phyloP scores from a whole-genome alignment of 2,797 vertebrate genomes.

The Helostoma temminkii region DNA sequence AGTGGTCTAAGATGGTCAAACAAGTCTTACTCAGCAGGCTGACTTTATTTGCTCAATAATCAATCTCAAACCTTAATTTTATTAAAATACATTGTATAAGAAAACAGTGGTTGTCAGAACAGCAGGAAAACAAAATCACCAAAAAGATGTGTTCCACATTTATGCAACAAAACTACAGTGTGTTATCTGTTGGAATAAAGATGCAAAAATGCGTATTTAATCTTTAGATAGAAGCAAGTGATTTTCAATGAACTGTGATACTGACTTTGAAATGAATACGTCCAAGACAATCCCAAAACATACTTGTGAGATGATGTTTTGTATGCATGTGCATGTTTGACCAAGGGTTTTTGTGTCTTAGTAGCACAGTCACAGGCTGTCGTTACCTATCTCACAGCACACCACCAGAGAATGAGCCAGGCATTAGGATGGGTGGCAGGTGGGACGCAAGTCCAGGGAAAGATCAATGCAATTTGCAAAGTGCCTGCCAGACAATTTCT shows the following conservation, averaged over 20 bases:
- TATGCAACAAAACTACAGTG: too few relatives aligned
- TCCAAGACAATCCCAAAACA: background rate
- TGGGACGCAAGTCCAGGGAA: constrained; percentile 74
- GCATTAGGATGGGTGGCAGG: constrained; percentile 75
- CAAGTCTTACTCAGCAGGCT: too few relatives aligned
- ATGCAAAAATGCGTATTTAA: too few relatives aligned
- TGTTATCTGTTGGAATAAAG: too few relatives aligned
- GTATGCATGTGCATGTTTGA: constrained; percentile 35
- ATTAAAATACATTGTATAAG: too few relatives aligned
- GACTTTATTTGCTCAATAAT: too few relatives aligned
- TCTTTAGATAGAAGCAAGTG: too few relatives aligned
- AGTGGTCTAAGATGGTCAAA: too few relatives aligned
- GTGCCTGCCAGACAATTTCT: constrained; percentile 76
- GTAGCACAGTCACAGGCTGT: constrained; percentile 42
- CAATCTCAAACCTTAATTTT: too few relatives aligned
- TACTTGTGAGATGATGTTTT: constrained; percentile 9
- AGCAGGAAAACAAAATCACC: too few relatives aligned
- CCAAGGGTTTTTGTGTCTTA: constrained; percentile 10
- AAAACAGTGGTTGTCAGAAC: too few relatives aligned
- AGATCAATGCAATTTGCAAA: constrained; percentile 83
- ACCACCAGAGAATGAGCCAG: constrained; percentile 17
- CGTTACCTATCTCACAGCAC: constrained; percentile 46
- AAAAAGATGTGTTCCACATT: too few relatives aligned
- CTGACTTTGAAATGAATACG: background rate
- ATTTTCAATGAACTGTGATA: background rate